Conservation (phyloP, 2,888 invertebrate species). For the Biston stratarius region DNA sequence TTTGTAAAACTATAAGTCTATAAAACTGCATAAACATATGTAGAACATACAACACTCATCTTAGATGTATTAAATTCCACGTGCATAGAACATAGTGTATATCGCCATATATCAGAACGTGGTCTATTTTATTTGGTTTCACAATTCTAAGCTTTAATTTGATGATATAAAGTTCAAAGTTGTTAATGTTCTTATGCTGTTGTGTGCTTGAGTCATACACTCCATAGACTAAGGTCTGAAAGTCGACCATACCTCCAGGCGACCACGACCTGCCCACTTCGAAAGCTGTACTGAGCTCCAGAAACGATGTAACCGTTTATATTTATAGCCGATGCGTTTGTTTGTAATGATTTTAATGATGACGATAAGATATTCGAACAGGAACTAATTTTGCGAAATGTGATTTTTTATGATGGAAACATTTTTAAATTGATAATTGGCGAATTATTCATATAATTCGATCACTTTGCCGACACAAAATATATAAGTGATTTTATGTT, state of each 20-base stretch:
- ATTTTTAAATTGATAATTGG: neutral
- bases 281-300: conserved; percentile 57
- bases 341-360: conserved; percentile 38
- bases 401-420: neutral
- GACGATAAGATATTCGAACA: conserved; percentile 26
- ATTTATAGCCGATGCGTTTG: conserved; percentile 50
- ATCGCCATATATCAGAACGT: conserved; percentile 8
- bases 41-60: conserved; percentile 27
- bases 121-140: neutral
- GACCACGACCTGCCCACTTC: conserved; percentile 69
- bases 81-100: conserved; percentile 22
- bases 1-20: neutral
- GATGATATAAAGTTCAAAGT: conserved; percentile 8
- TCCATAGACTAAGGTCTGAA: conserved; percentile 58
- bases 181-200: conserved; percentile 28
- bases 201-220: conserved; percentile 60
- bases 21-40: too few relatives aligned
- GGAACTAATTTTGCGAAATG: conserved; percentile 13
- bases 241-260: conserved; percentile 68
- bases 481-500: too few relatives aligned
- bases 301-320: conserved; percentile 52
- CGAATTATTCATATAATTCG: neutral
- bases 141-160: conserved; percentile 15
- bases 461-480: too few relatives aligned
- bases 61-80: conserved; percentile 36